Base-by-base conservation (phyloP, 2,888 invertebrate genomes). In the Phyllotreta striolata region DNA sequence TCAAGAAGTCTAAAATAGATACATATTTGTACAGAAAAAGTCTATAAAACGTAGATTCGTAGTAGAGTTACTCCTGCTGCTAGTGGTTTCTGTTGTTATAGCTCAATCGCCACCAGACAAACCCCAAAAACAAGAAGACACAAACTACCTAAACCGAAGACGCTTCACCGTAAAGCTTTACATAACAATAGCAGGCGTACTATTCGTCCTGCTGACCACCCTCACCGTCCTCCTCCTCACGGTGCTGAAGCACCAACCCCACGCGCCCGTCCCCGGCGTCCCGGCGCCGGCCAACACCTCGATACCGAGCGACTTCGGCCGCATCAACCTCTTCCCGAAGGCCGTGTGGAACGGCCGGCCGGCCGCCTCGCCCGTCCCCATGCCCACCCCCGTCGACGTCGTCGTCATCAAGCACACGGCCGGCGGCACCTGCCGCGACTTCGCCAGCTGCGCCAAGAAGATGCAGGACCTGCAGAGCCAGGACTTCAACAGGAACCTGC, bases 401-500 rank as follows among this genome's bases (percentile, higher is more conserved):
- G 83, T 85, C 0, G 72, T 86, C 1, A 80, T 86, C 51, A 83
- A 84, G 9, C 86, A 86, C 67, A 83, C 86, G 0, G 85, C 81
- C 1, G 83, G 83, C 13, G 76, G 77, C 4, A 77, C 81, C 24
- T 86, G 86, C 68, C 60, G 62, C 7, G 82, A 76, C 59, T 74
- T 83, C 40, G 73, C 77, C 38, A 77, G 76, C 34, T 86, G 86
- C 70, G 82, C 85, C 79, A 77, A 79, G 35, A 79, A 80, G 39
- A 80, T 84, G 41, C 85, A 85, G 72, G 79, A 81, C 62, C 75
- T 82, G 8, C 83, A 85, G 52, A 81, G 83, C 62, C 77, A 77
- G 1, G 78, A 80, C 66, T 14, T 35, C n/a, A 55, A 44, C 1
- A 14, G 59, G 0, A 63, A 63, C 4, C 75, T 81, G 55, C 80